phyloP scores from a whole-genome alignment of 2,888 invertebrate genomes.

The Macrosiphum euphorbiae region DNA sequence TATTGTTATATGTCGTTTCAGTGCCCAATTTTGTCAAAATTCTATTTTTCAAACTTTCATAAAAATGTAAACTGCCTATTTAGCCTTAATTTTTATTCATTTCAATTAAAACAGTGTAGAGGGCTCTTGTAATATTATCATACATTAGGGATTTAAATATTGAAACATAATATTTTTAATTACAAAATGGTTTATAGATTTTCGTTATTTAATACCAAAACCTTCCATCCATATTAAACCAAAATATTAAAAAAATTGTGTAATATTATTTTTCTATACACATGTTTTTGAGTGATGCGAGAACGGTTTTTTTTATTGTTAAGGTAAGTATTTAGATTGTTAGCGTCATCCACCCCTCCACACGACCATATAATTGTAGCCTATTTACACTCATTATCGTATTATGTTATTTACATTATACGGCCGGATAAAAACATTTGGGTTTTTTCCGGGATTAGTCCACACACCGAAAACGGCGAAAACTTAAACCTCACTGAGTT shows the following conservation, averaged over 20 bases:
- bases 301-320: not conserved
- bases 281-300: not conserved
- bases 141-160: not conserved
- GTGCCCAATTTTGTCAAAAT: not conserved
- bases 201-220: not conserved
- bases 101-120: not conserved
- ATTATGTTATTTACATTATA: not conserved
- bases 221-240: not conserved
- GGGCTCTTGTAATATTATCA: not conserved
- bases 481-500: not conserved
- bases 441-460: not conserved
- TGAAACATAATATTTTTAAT: not conserved
- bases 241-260: not conserved
- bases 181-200: not conserved
- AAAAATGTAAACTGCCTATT: not conserved
- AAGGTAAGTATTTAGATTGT: not conserved
- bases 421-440: not conserved
- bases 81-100: not conserved
- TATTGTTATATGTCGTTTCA: not conserved
- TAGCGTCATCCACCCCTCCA: not conserved
- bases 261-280: not conserved
- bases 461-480: not conserved
- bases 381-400: not conserved
- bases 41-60: not conserved
- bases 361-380: too few relatives aligned